These are phyloP conservation scores for Zoanthus sansibaricus DNA, from an alignment of 92 coral and sea anemone genomes.

Conservation along the genomic window DNA sequence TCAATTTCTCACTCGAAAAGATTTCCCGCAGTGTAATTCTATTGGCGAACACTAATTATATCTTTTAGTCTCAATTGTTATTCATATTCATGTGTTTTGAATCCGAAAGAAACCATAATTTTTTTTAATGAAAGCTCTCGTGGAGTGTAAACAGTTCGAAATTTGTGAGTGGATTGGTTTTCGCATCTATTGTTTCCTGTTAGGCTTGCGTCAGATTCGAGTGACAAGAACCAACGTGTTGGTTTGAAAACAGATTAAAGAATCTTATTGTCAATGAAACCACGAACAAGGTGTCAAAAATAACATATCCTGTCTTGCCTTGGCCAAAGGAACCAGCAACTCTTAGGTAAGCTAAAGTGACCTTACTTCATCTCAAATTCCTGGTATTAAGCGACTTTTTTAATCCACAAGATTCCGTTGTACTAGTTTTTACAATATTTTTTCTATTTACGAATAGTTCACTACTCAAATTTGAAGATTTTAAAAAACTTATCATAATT, in stretches of 20 bases:
- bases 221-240: slow-evolving; percentile 62
- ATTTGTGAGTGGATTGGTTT: slow-evolving; percentile 51
- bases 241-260: slow-evolving; percentile 64
- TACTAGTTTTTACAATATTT: not conserved
- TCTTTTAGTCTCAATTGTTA: slow-evolving; percentile 72
- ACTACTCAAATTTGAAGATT: not conserved
- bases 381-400: not conserved
- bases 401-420: not conserved
- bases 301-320: slow-evolving; percentile 13
- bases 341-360: not conserved
- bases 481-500: not conserved
- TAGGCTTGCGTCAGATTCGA: slow-evolving; percentile 56
- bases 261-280: slow-evolving; percentile 25
- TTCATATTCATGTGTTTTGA: slow-evolving; percentile 64
- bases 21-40: slow-evolving; percentile 36
- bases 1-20: slow-evolving; percentile 25
- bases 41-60: slow-evolving; percentile 68
- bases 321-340: not conserved
- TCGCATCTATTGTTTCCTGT: slow-evolving; percentile 58
- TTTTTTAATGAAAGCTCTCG: slow-evolving; percentile 75
- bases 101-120: slow-evolving; percentile 48
- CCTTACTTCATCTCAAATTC: not conserved
- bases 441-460: not conserved
- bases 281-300: slow-evolving; percentile 38
- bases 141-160: slow-evolving; percentile 70